These are phyloP conservation scores for Helostoma temminkii DNA, from an alignment of 2,797 vertebrate genomes.

Conservation along the genomic window DNA sequence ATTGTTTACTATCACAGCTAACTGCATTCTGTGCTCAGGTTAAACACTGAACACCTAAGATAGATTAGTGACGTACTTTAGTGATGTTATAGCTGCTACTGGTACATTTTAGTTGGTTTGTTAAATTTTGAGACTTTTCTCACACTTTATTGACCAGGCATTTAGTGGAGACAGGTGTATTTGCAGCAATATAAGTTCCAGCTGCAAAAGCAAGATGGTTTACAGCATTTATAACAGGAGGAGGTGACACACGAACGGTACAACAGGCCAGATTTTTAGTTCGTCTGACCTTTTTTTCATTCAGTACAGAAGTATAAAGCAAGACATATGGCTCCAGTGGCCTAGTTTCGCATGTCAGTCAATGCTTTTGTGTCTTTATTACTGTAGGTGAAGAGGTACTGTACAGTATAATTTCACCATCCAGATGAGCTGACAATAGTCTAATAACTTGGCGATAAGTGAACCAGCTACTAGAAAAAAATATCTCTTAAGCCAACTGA, in stretches of 20 bases:
- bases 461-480: background rate
- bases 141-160: conserved; percentile 26
- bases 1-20: conserved; percentile 13
- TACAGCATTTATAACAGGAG: conserved; percentile 10
- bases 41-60: conserved; percentile 32
- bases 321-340: conserved; percentile 23
- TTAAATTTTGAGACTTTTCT: conserved; percentile 37
- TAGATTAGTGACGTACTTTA: conserved; percentile 13
- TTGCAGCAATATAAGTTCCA: conserved; percentile 34
- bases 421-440: background rate
- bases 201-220: conserved; percentile 26
- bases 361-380: conserved; percentile 6
- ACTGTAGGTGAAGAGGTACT: conserved; percentile 8
- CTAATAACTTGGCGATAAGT: no score
- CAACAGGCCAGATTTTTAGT: conserved; percentile 1
- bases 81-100: conserved; percentile 30
- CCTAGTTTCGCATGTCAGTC: conserved; percentile 18
- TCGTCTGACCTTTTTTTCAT: conserved; percentile 16
- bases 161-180: conserved; percentile 48
- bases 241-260: background rate
- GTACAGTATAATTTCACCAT: background rate
- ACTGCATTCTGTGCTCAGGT: conserved; percentile 22
- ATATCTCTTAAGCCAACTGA: background rate
- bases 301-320: background rate
- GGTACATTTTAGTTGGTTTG: conserved; percentile 43